These are phyloP conservation scores for Astur gentilis DNA, from an alignment of 2,113 vertebrate species.

Conservation along the genomic window DNA sequence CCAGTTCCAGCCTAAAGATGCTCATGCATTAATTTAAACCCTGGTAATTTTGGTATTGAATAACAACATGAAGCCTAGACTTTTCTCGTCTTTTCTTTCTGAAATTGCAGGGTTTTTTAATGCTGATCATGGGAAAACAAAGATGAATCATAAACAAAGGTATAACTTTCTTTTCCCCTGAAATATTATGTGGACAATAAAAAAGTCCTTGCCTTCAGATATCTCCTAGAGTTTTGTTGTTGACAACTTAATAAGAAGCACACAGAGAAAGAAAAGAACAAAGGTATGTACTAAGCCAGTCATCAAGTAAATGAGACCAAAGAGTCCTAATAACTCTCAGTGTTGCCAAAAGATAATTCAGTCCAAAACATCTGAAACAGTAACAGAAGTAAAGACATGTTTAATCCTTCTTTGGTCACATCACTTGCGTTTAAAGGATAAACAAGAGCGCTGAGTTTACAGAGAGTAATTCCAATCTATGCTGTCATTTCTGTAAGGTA, in stretches of 20 bases:
- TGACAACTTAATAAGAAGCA: not conserved
- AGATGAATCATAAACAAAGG: not conserved
- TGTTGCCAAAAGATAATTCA: slow-evolving; percentile 12
- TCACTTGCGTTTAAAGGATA: slow-evolving; percentile 9
- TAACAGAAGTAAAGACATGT: not conserved
- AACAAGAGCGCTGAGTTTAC: slow-evolving; percentile 33
- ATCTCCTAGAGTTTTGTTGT: not conserved
- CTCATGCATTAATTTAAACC: not conserved
- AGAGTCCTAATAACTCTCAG: not conserved
- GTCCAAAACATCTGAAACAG: slow-evolving; percentile 3
- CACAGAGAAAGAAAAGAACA: not conserved
- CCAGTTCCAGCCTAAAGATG: not conserved
- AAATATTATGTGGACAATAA: not conserved
- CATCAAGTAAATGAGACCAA: not conserved
- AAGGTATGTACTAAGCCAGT: not conserved
- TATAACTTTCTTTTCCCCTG: not conserved
- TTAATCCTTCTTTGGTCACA: slow-evolving; percentile 47
- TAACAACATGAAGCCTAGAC: not conserved
- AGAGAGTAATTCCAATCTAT: not conserved
- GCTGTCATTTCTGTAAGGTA: slow-evolving; percentile 5
- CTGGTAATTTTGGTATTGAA: not conserved
- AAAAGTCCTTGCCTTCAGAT: not conserved
- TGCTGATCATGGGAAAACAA: not conserved
- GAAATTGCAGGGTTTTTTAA: not conserved
- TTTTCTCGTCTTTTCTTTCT: not conserved